Percentiles rank a stretch among this genome's conserved stretches.
Evolutionary conservation across 2,797 vertebrate genomes (phyloP).

Genomic region (Enteromius trimaculatus): DNA sequence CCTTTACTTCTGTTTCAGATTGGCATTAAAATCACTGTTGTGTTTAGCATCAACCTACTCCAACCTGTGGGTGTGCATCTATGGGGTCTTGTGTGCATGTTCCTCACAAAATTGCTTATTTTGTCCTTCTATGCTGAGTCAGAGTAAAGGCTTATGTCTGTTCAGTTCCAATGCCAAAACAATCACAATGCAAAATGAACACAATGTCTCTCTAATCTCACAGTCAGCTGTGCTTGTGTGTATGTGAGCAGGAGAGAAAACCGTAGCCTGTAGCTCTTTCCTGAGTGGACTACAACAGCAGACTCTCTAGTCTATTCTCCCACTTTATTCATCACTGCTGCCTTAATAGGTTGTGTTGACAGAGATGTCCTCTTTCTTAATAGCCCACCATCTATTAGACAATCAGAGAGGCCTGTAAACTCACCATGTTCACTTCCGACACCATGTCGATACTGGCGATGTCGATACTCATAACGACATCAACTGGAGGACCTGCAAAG

Average conservation of each 20-base stretch:
- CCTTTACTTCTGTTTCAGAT: neutral
- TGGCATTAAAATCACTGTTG: neutral
- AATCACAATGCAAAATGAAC: conserved; percentile 36
- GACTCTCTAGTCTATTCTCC: neutral
- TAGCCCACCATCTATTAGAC: conserved; percentile 20
- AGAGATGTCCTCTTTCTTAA: neutral
- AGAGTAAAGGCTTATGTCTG: conserved; percentile 26
- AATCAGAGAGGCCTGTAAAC: conserved; percentile 61
- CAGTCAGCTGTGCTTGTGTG: conserved; percentile 12
- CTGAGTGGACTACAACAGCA: neutral
- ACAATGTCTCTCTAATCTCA: conserved; percentile 25
- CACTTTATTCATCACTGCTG: conserved; percentile 1
- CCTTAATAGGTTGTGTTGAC: conserved; percentile 9
- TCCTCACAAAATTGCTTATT: conserved; percentile 15
- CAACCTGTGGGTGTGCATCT: neutral
- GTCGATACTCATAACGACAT: conserved; percentile 87
- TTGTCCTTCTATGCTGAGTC: conserved; percentile 36
- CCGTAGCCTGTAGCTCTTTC: conserved; percentile 3
- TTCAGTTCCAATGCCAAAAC: conserved; percentile 33
- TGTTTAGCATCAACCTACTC: neutral
- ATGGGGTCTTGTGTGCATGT: neutral
- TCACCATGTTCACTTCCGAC: conserved; percentile 91
- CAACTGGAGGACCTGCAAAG: conserved; percentile 83
- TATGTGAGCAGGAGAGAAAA: neutral
- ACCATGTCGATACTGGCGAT: conserved; percentile 90